These are phyloP conservation scores for Leguminivora glycinivorella DNA, from an alignment of 1,140 invertebrate genomes.

Conservation along the genomic window DNA sequence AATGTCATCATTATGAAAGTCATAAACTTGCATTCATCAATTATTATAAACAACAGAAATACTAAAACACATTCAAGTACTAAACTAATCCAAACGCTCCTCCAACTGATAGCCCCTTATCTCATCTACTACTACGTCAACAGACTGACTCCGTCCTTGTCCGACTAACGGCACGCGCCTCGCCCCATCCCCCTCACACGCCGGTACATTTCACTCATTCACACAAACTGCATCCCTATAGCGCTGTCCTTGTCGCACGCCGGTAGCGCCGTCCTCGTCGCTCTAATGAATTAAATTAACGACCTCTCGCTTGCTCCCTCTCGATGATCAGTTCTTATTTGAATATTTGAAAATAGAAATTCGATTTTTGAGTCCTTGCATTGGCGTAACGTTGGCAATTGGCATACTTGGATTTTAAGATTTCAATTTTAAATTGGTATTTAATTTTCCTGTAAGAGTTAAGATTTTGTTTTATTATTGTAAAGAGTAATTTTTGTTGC, in stretches of 20 bases:
- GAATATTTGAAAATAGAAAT: constrained; percentile 69
- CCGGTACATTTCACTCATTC: constrained; percentile 50
- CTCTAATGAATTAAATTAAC: constrained; percentile 76
- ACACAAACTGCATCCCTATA: constrained; percentile 32
- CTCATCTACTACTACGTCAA: constrained; percentile 77
- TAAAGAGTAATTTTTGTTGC: neutral
- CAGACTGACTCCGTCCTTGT: constrained; percentile 57
- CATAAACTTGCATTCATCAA: too few species aligned
- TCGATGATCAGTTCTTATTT: constrained; percentile 71
- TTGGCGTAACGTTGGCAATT: neutral
- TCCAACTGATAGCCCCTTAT: constrained; percentile 73
- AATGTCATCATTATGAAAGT: too few species aligned
- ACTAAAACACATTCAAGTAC: constrained; percentile 41
- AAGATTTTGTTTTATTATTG: neutral
- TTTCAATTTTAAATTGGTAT: neutral
- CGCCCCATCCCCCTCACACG: constrained; percentile 48
- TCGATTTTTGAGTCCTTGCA: constrained; percentile 41
- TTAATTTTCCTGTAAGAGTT: neutral
- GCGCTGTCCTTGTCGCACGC: constrained; percentile 35
- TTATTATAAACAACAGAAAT: neutral
- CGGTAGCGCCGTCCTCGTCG: constrained; percentile 46
- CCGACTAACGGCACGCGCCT: constrained; percentile 37
- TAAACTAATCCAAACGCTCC: constrained; percentile 56
- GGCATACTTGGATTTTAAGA: neutral
- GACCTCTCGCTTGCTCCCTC: constrained; percentile 65